Evolutionary conservation across 2,888 invertebrate genomes (phyloP).

Genomic region (Platerodrilus igneus): DNA sequence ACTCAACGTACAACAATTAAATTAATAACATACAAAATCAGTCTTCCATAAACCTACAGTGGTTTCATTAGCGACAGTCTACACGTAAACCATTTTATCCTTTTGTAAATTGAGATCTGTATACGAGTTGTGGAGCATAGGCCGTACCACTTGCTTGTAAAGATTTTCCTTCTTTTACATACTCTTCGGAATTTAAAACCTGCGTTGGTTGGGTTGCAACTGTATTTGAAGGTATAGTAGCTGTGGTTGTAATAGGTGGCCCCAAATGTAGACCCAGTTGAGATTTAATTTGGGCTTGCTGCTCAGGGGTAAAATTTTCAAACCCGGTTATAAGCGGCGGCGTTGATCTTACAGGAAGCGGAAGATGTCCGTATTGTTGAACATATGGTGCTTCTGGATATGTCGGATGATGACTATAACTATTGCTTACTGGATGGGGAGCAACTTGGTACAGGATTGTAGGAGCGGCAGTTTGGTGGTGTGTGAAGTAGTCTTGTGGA

Average conservation of each 20-base stretch:
- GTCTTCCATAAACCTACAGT: too few relatives aligned
- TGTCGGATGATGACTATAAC: constrained; percentile 13
- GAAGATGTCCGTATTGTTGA: not conserved
- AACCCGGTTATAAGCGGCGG: constrained; percentile 46
- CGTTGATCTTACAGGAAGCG: constrained; percentile 25
- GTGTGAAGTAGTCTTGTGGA: constrained; percentile 25
- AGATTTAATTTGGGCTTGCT: constrained; percentile 44
- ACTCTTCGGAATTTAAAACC: constrained; percentile 13
- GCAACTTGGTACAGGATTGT: constrained; percentile 22
- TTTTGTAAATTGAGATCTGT: constrained; percentile 31
- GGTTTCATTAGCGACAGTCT: too few relatives aligned
- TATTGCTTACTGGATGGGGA: constrained; percentile 10
- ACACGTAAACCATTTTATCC: constrained; percentile 8
- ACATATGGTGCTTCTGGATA: constrained; percentile 14
- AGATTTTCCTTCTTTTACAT: constrained; percentile 14
- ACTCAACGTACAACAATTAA: not conserved
- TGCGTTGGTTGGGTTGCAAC: constrained; percentile 10
- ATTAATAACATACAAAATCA: constrained; percentile 5
- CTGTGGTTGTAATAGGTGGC: constrained; percentile 5
- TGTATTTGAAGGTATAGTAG: constrained; percentile 8
- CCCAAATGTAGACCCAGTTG: constrained; percentile 41
- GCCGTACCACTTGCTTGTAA: constrained; percentile 6
- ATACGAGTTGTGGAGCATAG: constrained; percentile 16
- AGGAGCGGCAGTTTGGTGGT: constrained; percentile 18
- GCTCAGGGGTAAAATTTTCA: constrained; percentile 45